Percentiles rank a stretch among this genome's conserved stretches.
Conservation (phyloP, 2,113 vertebrate genomes). For the Isurus oxyrinchus region DNA sequence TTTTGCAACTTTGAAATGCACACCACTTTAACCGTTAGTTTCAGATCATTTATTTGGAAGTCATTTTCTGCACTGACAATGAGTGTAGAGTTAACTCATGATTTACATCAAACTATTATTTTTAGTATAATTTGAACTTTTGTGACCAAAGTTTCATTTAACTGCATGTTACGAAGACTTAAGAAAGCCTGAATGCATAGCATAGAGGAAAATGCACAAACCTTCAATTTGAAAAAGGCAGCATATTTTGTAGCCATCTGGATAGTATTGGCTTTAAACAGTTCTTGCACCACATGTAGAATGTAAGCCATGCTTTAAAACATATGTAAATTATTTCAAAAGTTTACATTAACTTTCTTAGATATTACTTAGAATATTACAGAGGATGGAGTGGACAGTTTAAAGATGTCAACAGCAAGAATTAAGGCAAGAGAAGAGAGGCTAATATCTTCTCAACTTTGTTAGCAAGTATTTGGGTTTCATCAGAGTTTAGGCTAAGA, state of each 20-base stretch:
- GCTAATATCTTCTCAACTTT: too few species aligned
- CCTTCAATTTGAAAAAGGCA: neutral
- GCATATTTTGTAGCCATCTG: neutral
- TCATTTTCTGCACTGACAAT: neutral
- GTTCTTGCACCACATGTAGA: neutral
- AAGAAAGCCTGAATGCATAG: neutral
- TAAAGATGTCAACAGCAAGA: too few species aligned
- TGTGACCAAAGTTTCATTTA: neutral
- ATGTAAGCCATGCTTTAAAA: neutral
- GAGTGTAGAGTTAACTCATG: neutral
- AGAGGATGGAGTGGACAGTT: too few species aligned
- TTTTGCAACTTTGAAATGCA: neutral
- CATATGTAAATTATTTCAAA: neutral
- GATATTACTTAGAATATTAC: too few species aligned
- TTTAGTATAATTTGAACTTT: neutral
- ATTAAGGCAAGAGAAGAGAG: too few species aligned
- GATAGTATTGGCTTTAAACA: neutral
- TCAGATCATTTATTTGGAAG: neutral
- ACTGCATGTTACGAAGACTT: neutral
- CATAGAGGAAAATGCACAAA: neutral
- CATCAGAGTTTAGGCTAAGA: neutral
- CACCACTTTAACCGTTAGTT: neutral
- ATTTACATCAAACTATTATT: neutral
- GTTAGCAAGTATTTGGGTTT: too few species aligned
- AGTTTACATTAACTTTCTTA: too few species aligned